Conservation (phyloP, 2,888 invertebrate genomes). For the Rhingia rostrata region DNA sequence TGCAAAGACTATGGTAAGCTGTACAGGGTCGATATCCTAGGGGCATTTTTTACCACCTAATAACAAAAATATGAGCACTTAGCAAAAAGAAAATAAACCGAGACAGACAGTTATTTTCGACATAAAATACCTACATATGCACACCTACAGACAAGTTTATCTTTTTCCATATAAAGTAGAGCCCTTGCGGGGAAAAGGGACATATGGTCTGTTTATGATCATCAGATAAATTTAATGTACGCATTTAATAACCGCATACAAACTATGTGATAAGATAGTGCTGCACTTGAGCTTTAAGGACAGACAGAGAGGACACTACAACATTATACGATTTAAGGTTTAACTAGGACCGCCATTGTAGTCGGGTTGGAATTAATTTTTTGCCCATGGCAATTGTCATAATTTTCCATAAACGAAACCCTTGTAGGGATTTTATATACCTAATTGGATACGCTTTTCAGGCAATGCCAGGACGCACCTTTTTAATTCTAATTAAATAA, state of each 20-base stretch:
- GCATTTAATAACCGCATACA: conserved; percentile 10
- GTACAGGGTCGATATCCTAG: too few relatives aligned
- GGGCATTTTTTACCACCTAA: too few relatives aligned
- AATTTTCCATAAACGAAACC: conserved; percentile 45
- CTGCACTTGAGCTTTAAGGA: too few relatives aligned
- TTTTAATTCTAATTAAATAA: conserved; percentile 59
- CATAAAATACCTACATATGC: too few relatives aligned
- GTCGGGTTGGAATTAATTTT: conserved; percentile 27
- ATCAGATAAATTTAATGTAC: conserved; percentile 12
- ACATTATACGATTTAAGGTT: not conserved
- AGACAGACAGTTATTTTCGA: too few relatives aligned
- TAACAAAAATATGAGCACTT: too few relatives aligned
- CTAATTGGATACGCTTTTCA: conserved; percentile 47
- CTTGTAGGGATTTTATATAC: conserved; percentile 45
- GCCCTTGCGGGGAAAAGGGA: not conserved
- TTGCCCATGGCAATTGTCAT: conserved; percentile 27
- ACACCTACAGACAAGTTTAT: too few relatives aligned
- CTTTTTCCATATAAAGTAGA: too few relatives aligned
- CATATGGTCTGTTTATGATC: conserved; percentile 12
- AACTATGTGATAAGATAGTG: not conserved
- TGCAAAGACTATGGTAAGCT: too few relatives aligned
- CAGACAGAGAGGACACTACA: too few relatives aligned
- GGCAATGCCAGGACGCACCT: conserved; percentile 30
- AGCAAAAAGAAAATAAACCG: too few relatives aligned
- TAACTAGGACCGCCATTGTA: too few relatives aligned